phyloP scores from a whole-genome alignment of 2,797 vertebrate genomes.

The Ispidina picta region DNA sequence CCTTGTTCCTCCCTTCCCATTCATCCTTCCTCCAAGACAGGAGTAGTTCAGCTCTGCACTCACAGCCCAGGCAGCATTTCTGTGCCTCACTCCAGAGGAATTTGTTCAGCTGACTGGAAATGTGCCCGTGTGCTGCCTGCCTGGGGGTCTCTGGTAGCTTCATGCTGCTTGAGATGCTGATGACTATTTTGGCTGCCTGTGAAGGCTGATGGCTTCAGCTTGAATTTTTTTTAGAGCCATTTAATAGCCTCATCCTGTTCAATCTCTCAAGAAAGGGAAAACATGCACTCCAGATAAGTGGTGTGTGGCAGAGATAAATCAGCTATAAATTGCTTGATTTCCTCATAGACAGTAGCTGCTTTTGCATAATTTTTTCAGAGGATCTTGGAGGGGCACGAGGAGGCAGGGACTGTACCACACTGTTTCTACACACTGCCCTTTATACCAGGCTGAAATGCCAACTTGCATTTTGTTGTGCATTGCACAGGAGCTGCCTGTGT shows the following conservation, averaged over 20 bases:
- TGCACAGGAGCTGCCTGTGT: not conserved
- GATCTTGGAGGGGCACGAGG: not conserved
- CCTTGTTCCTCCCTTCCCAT: not conserved
- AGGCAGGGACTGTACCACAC: not conserved
- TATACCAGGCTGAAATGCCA: not conserved
- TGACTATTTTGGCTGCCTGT: not conserved
- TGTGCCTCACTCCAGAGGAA: not conserved
- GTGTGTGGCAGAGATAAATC: not conserved
- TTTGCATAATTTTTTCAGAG: not conserved
- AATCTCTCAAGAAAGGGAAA: not conserved
- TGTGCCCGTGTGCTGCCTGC: not conserved
- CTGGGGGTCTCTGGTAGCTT: not conserved
- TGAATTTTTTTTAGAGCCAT: not conserved
- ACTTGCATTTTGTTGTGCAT: not conserved
- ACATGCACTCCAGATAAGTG: not conserved
- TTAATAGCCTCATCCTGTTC: not conserved
- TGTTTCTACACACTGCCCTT: not conserved
- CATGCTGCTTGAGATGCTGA: not conserved
- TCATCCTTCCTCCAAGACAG: not conserved
- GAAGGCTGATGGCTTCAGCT: not conserved
- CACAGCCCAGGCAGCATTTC: not conserved
- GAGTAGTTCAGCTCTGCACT: not conserved
- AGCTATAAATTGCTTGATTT: constrained; percentile 10
- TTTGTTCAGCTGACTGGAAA: not conserved
- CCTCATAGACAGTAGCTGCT: not conserved